Evolutionary conservation across 2,113 vertebrate species (phyloP).

Genomic region (Haemorhous mexicanus): DNA sequence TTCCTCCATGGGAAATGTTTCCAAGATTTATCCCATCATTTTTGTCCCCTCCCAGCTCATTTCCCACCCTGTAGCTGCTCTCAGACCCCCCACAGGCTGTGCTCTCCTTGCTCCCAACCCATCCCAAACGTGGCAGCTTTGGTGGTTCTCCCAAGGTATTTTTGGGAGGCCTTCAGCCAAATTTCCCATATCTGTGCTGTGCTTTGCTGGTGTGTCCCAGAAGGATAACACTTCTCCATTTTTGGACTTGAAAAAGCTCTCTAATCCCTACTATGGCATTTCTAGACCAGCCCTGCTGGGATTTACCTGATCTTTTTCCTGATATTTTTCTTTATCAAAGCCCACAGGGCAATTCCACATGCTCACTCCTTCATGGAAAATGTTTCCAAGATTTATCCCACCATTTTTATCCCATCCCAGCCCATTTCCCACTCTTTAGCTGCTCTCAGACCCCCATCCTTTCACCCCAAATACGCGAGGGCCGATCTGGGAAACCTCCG

Average conservation of each 20-base stretch:
- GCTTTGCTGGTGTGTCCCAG: background rate
- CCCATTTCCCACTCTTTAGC: background rate
- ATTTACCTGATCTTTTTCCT: background rate
- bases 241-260: background rate
- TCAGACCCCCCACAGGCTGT: background rate
- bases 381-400: too few relatives aligned
- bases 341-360: fast-evolving
- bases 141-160: too few relatives aligned
- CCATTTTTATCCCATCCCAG: background rate
- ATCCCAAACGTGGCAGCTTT: background rate
- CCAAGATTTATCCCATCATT: background rate
- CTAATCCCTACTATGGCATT: background rate
- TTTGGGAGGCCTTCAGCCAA: too few relatives aligned
- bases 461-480: background rate
- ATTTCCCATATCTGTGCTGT: too few relatives aligned
- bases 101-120: background rate
- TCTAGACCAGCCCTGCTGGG: background rate
- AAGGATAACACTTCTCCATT: background rate
- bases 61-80: background rate
- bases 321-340: background rate
- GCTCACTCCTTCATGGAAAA: fast-evolving
- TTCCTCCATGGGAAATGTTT: background rate
- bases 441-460: background rate
- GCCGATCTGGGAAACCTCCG: background rate
- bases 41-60: background rate